Evolutionary conservation across 92 coral and sea anemone genomes (phyloP).

Genomic region (Parazoanthus atlanticus): DNA sequence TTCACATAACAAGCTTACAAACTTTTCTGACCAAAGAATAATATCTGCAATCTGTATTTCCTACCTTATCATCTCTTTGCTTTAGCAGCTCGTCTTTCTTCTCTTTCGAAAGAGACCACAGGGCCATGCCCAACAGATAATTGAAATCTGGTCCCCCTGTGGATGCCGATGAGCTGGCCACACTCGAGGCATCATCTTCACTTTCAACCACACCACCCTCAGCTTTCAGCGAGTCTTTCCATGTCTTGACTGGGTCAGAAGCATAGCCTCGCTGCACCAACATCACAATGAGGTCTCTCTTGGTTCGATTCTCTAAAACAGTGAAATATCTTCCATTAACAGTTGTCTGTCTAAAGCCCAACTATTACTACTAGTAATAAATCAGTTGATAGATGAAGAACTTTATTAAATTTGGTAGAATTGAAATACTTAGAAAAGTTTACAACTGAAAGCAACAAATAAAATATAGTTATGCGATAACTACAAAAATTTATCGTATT

Average conservation of each 20-base stretch:
- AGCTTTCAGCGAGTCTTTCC: conserved; percentile 82
- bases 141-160: conserved; percentile 89
- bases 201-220: conserved; percentile 44
- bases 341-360: background rate
- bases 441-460: no score
- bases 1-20: no score
- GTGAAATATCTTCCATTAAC: background rate
- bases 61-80: conserved; percentile 89
- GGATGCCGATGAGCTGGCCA: conserved; percentile 72
- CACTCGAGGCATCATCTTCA: conserved; percentile 76
- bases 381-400: background rate
- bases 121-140: conserved; percentile 84
- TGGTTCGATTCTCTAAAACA: conserved; percentile 73
- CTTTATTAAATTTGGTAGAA: background rate
- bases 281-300: conserved; percentile 75
- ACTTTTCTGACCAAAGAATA: no score
- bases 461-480: no score
- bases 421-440: no score
- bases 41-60: background rate
- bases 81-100: conserved; percentile 92
- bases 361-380: no score
- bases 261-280: conserved; percentile 84
- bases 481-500: no score
- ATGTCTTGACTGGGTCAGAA: conserved; percentile 88
- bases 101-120: conserved; percentile 84